A percentile compares a stretch with the other conserved stretches of the same genome.
Conservation (phyloP, 2,888 invertebrate genomes). For the Therioaphis trifolii region DNA sequence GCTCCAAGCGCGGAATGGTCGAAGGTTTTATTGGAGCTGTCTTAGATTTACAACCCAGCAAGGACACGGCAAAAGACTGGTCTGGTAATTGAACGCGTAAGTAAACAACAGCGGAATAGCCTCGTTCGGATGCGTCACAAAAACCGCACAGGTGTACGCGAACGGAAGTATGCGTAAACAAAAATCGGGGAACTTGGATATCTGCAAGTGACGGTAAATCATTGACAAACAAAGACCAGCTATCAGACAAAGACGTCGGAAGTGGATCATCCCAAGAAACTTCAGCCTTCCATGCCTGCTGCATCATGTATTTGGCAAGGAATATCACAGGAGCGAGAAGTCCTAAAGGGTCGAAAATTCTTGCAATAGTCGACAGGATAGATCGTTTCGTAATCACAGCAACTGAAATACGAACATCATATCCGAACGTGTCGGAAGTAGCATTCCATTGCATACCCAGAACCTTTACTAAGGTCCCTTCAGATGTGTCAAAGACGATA, state of each 20-base stretch:
- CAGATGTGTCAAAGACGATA: not conserved
- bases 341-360: slow-evolving; percentile 56
- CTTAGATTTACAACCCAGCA: not conserved
- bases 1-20: not conserved
- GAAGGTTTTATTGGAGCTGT: not conserved
- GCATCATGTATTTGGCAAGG: not conserved
- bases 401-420: not conserved
- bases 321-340: not conserved
- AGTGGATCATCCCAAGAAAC: too few relatives aligned
- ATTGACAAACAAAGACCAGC: too few relatives aligned
- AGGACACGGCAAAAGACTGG: not conserved
- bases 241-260: too few relatives aligned
- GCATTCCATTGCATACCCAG: slow-evolving; percentile 50
- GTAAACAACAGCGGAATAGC: not conserved
- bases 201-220: too few relatives aligned
- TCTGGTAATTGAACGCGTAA: not conserved
- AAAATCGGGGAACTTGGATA: too few relatives aligned
- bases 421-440: not conserved
- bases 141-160: not conserved
- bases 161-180: too few relatives aligned
- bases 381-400: slow-evolving; percentile 42
- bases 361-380: slow-evolving; percentile 29
- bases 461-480: slow-evolving; percentile 12
- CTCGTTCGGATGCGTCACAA: not conserved
- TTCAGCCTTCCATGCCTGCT: slow-evolving; percentile 32